A percentile compares a stretch with the other conserved stretches of the same genome.
These are phyloP conservation scores for Pangasianodon gigas DNA, from an alignment of 2,113 vertebrate species.

Conservation along the genomic window DNA sequence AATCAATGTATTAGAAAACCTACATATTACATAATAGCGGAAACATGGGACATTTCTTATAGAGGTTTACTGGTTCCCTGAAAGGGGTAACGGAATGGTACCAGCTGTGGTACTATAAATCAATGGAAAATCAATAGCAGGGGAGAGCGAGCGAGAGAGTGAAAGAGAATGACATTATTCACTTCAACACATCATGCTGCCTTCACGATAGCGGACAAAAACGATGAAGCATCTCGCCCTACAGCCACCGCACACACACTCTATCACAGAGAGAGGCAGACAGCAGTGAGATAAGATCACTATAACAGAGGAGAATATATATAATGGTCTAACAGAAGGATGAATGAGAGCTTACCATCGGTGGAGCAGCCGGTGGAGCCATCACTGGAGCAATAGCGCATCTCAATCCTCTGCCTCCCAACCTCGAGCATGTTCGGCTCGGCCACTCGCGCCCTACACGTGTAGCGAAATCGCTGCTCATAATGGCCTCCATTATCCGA, in stretches of 20 bases:
- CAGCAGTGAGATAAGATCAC: constrained; percentile 18
- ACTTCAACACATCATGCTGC: constrained; percentile 41
- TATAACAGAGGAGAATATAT: constrained; percentile 6
- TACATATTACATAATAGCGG: not conserved
- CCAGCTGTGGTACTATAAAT: not conserved
- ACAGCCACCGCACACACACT: constrained; percentile 33
- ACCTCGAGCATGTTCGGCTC: constrained; percentile 89
- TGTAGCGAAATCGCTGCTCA: constrained; percentile 94
- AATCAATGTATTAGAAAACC: not conserved
- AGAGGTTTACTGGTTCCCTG: not conserved
- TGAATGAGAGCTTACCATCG: constrained; percentile 79
- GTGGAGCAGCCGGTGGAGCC: constrained; percentile 92
- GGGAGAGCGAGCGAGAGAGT: constrained; percentile 6
- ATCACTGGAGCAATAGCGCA: constrained; percentile 95
- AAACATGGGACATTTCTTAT: not conserved
- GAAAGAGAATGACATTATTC: constrained; percentile 21
- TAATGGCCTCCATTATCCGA: constrained; percentile 96
- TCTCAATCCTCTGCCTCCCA: constrained; percentile 93
- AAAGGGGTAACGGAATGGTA: not conserved
- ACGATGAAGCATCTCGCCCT: constrained; percentile 31
- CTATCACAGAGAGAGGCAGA: constrained; percentile 30
- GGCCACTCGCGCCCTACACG: constrained; percentile 89
- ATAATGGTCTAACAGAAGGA: not conserved
- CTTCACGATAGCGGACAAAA: constrained; percentile 32
- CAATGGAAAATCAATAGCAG: not conserved